Evolutionary conservation across 2,113 vertebrate species (phyloP).

Genomic region (Leptocoma aspasia): DNA sequence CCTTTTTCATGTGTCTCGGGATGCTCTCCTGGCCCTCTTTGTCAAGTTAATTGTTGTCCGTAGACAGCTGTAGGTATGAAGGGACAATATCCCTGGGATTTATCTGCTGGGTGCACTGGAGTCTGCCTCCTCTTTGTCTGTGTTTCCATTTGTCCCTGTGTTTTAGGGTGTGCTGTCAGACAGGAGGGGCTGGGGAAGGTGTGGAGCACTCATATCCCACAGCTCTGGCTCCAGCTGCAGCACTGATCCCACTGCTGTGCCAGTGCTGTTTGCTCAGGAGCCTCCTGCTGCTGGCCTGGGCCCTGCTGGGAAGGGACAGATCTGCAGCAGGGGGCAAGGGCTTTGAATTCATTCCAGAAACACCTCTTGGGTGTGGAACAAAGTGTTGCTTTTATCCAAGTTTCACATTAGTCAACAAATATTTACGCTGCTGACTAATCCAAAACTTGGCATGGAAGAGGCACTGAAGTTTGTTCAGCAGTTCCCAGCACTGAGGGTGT

Average conservation of each 20-base stretch:
- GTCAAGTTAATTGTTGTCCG: constrained; percentile 48
- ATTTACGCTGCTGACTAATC: neutral
- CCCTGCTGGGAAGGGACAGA: neutral
- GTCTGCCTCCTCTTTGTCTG: neutral
- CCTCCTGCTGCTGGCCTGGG: rapidly evolving
- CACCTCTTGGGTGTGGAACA: neutral
- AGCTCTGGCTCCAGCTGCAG: neutral
- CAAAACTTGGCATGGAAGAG: neutral
- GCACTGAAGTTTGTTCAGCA: neutral
- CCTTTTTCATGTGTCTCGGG: constrained; percentile 19
- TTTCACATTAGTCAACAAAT: neutral
- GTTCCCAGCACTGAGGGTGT: neutral
- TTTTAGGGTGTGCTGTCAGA: neutral
- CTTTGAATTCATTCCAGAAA: neutral
- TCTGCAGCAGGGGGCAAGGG: neutral
- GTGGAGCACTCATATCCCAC: neutral
- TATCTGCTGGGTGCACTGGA: neutral
- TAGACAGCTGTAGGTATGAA: constrained; percentile 1
- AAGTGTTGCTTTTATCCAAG: neutral
- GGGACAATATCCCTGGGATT: constrained; percentile 13
- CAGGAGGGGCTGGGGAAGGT: neutral
- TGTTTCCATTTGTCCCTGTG: neutral
- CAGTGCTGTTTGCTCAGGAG: neutral
- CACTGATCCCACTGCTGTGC: too few species aligned
- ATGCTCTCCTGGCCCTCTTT: neutral